Evolutionary conservation across 1,140 invertebrate genomes (phyloP).

Genomic region (Spodoptera frugiperda): DNA sequence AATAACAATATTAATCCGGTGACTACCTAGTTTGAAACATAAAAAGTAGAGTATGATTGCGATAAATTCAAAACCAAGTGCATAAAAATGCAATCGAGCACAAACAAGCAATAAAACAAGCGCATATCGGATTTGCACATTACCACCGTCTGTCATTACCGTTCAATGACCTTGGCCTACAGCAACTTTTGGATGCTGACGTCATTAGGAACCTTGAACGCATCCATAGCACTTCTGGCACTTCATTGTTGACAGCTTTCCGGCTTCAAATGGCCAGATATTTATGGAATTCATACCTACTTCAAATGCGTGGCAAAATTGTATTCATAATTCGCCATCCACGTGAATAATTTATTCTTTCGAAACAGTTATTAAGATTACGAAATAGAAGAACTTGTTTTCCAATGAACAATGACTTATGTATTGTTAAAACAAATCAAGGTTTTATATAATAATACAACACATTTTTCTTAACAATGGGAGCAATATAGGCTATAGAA

Average conservation of each 20-base stretch:
- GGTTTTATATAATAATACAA: conserved; percentile 4
- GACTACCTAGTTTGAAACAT: no score
- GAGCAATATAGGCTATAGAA: not conserved
- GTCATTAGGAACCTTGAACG: conserved; percentile 51
- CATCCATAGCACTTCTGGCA: conserved; percentile 33
- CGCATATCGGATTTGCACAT: conserved; percentile 30
- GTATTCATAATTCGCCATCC: not conserved
- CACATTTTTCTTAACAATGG: not conserved
- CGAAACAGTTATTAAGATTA: not conserved
- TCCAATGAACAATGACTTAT: conserved; percentile 11
- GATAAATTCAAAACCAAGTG: not conserved
- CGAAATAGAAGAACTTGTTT: not conserved
- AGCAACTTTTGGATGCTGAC: conserved; percentile 51
- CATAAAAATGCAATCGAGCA: not conserved
- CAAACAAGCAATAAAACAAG: conserved; percentile 15
- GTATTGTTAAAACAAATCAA: conserved; percentile 4
- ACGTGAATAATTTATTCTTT: conserved; percentile 17
- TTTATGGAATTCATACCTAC: conserved; percentile 1
- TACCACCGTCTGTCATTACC: conserved; percentile 35
- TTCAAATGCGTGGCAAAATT: conserved; percentile 7
- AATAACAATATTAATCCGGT: no score
- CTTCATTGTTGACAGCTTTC: conserved; percentile 24
- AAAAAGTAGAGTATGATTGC: no score
- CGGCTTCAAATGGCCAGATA: conserved; percentile 15
- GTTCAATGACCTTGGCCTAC: conserved; percentile 50